Base-by-base conservation (phyloP, 2,113 vertebrate genomes). In the Galeopterus variegatus region DNA sequence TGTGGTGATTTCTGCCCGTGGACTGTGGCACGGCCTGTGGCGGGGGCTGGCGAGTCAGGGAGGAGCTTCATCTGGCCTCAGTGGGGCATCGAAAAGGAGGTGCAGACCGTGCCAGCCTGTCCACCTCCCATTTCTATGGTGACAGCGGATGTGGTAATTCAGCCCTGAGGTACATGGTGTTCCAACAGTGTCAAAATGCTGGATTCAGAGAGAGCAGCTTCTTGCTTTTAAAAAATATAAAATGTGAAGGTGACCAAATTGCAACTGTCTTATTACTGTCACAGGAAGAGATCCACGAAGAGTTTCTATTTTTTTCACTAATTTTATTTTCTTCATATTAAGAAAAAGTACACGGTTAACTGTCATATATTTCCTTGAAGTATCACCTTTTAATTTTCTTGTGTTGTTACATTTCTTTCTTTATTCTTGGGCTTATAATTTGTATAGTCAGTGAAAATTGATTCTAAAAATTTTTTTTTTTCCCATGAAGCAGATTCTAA, bases 121-220 rank as follows among this genome's bases (percentile, higher is more conserved):
- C 93, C 65, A 94, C 86, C 85, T 97, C 91, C 93, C 95, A 82
- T 97, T 98, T 98, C 96, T 95, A 26, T 97, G 95, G 56, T 96
- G 96, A 97, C 69, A 90, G 72, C 50, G 56, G 83, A 33, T 79
- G 36, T 95, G 79, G 97, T 96, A 94, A 97, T 97, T 97, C 85
- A 97, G 97, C 98, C 96, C 96, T 94, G 91, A 94, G 96, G 93
- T 93, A 84, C 94, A 50, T 92, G 93, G 58, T 97, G 54, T 93
- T 98, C 90, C 90, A 0, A 60, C 75, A 70, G 97, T 80, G 96
- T 96, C 65, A 93, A 87, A 67, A 65, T 19, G 17, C n/a, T 56
- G 60, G 48, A 52, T 81, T 82, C 58, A 81, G 84, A 88, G 73
- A 94, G 11, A 91, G 26, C 36, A 83, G 79, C 36, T 41, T 7